Evolutionary conservation across 2,888 invertebrate genomes (phyloP).

Genomic region (Dynastes grantii): DNA sequence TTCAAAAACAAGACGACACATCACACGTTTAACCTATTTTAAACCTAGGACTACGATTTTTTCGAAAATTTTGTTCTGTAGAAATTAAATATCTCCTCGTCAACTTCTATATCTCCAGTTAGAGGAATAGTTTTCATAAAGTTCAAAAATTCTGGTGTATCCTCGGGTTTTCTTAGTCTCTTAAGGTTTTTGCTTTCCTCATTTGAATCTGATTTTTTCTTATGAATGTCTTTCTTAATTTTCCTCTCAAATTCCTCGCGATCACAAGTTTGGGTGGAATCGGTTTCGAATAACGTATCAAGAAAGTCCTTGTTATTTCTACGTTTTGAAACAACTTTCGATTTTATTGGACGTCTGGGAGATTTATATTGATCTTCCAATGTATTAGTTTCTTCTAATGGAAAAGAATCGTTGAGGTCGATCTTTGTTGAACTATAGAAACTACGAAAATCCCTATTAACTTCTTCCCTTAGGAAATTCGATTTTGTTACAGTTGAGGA

Average conservation of each 20-base stretch:
- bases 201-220: background rate
- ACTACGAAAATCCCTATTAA: background rate
- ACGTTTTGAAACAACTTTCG: too few species aligned
- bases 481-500: background rate
- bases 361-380: too few species aligned
- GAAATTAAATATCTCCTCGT: slow-evolving; percentile 72
- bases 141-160: slow-evolving; percentile 60
- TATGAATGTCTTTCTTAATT: background rate
- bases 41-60: background rate
- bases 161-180: slow-evolving; percentile 41
- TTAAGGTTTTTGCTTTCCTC: background rate
- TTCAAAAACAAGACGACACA: background rate
- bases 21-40: too few species aligned
- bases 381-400: too few species aligned
- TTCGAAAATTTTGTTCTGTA: slow-evolving; percentile 65
- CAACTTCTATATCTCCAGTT: slow-evolving; percentile 72
- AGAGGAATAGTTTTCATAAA: slow-evolving; percentile 69
- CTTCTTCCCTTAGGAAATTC: background rate
- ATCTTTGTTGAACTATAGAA: too few species aligned
- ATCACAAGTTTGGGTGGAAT: too few species aligned
- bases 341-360: too few species aligned
- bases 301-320: too few species aligned
- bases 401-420: too few species aligned
- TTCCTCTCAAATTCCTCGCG: background rate
- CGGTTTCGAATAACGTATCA: too few species aligned